These are phyloP conservation scores for Gastracanthus pulcherrimus DNA, from an alignment of 2,888 invertebrate genomes.

Conservation along the genomic window DNA sequence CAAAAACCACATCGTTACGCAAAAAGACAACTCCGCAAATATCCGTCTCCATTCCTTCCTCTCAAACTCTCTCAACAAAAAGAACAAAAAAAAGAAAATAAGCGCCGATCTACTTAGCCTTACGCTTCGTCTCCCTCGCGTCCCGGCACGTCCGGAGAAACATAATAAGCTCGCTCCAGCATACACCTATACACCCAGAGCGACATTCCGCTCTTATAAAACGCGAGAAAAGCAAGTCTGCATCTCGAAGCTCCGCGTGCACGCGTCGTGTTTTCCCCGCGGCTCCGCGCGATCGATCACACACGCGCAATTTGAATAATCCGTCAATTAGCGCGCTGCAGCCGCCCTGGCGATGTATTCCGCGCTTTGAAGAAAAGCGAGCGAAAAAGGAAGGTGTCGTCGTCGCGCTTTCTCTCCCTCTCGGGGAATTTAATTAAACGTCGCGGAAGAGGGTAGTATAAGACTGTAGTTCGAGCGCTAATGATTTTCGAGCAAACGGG, in stretches of 20 bases:
- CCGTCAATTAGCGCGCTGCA: constrained; percentile 73
- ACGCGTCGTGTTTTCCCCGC: too few species aligned
- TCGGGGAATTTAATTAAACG: constrained; percentile 75
- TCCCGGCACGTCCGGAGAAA: not conserved
- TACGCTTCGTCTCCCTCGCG: not conserved
- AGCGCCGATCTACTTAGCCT: not conserved
- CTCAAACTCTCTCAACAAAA: too few species aligned
- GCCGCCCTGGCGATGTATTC: not conserved
- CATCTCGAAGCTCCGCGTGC: too few species aligned
- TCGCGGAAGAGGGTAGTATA: constrained; percentile 45
- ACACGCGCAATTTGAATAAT: constrained; percentile 73
- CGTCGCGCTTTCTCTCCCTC: constrained; percentile 51
- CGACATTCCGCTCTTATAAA: not conserved
- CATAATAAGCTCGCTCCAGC: not conserved
- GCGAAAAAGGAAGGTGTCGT: not conserved
- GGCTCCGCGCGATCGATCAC: constrained; percentile 70
- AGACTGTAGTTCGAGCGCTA: constrained; percentile 20
- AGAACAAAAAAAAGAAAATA: too few species aligned
- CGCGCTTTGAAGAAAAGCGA: not conserved
- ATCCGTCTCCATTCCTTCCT: too few species aligned
- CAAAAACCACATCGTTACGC: too few species aligned
- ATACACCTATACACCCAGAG: not conserved
- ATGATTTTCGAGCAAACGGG: constrained; percentile 32
- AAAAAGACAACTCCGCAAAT: too few species aligned
- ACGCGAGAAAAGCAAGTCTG: too few species aligned